These are phyloP conservation scores for Drosophila nigricruria DNA, from an alignment of 2,888 invertebrate species.

Conservation along the genomic window DNA sequence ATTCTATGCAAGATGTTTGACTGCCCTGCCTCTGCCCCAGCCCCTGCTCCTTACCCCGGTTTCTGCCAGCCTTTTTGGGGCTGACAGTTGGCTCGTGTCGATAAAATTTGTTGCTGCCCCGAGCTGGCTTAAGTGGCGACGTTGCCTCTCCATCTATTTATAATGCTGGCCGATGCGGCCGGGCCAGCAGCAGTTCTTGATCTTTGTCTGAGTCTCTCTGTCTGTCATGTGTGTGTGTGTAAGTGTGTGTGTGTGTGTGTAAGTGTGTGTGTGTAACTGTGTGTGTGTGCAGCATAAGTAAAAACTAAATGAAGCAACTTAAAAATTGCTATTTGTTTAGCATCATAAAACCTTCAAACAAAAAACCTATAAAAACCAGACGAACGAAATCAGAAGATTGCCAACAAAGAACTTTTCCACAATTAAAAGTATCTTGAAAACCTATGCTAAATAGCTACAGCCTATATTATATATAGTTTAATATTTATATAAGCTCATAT, in stretches of 20 bases:
- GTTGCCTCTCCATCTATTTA: slow-evolving; percentile 64
- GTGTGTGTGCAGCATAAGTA: slow-evolving; percentile 59
- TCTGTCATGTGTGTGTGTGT: too few relatives aligned
- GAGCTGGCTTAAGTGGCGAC: slow-evolving; percentile 67
- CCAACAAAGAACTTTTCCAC: slow-evolving; percentile 3
- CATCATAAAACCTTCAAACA: slow-evolving; percentile 42
- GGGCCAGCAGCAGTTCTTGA: slow-evolving; percentile 54
- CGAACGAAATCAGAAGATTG: slow-evolving; percentile 28
- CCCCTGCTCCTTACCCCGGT: background rate
- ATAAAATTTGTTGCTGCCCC: slow-evolving; percentile 67
- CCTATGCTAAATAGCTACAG: background rate
- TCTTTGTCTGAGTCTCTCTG: slow-evolving; percentile 53
- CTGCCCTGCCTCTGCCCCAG: background rate
- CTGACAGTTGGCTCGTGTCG: slow-evolving; percentile 80
- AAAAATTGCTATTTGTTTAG: slow-evolving; percentile 30
- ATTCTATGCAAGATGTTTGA: slow-evolving; percentile 28
- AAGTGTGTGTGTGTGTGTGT: slow-evolving; percentile 20
- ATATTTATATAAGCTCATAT: background rate
- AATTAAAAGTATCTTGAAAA: slow-evolving; percentile 1
- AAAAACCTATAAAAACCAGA: slow-evolving; percentile 24
- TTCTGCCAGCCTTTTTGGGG: slow-evolving; percentile 37
- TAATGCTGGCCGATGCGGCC: slow-evolving; percentile 58
- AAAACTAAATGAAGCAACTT: slow-evolving; percentile 53
- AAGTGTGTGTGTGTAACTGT: too few relatives aligned
- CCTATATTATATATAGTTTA: background rate